Conservation (phyloP, 2,797 vertebrate species). For the Threskiornis aethiopicus region DNA sequence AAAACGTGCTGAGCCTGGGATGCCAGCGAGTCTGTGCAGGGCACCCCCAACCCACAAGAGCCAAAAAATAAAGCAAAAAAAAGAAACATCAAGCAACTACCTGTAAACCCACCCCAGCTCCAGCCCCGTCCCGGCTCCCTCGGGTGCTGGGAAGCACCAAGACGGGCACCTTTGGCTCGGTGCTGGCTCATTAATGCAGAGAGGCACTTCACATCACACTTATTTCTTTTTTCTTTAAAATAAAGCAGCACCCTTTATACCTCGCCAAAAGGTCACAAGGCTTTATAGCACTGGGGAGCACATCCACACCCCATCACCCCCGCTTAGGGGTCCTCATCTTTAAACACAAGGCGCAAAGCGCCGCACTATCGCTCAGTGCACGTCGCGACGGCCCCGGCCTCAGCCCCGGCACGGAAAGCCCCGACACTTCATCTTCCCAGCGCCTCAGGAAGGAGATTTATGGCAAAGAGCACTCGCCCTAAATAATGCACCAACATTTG, state of each 20-base stretch:
- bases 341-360: accelerated
- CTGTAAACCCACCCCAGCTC: neutral
- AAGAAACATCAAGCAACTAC: neutral
- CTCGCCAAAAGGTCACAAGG: accelerated
- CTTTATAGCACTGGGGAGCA: accelerated
- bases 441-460: neutral
- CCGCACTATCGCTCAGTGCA: accelerated
- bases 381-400: accelerated
- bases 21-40: neutral
- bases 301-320: neutral
- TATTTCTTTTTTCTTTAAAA: neutral
- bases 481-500: neutral
- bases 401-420: neutral
- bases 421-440: accelerated
- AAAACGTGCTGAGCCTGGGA: neutral
- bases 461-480: neutral
- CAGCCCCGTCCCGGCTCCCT: neutral
- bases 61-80: neutral
- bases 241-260: neutral
- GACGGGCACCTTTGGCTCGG: neutral
- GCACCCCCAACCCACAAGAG: neutral
- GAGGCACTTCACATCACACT: neutral
- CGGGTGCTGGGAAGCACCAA: accelerated
- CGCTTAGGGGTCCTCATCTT: accelerated
- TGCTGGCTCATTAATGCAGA: neutral